These are phyloP conservation scores for Astur gentilis DNA, from an alignment of 2,113 vertebrate species.

Conservation along the genomic window DNA sequence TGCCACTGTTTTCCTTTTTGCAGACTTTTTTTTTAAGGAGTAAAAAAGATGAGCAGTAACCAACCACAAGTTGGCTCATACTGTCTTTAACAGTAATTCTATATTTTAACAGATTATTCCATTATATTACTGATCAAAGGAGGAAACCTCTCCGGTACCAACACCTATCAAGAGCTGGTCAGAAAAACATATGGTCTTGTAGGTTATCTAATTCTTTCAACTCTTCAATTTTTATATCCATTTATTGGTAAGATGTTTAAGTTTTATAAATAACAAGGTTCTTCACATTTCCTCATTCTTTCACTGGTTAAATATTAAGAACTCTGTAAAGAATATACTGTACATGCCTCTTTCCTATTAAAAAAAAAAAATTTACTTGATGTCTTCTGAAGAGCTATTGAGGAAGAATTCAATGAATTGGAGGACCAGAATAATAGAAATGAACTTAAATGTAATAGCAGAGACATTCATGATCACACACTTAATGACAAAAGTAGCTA, in stretches of 20 bases:
- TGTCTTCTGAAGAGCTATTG: not conserved
- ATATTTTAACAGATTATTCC: conserved; percentile 85
- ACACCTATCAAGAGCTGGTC: conserved; percentile 91
- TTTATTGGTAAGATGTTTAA: conserved; percentile 85
- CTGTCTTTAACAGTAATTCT: not conserved
- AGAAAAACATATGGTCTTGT: conserved; percentile 84
- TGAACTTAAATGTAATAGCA: not conserved
- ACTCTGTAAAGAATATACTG: not conserved
- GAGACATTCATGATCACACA: not conserved
- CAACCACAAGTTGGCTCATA: not conserved
- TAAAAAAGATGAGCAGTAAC: not conserved
- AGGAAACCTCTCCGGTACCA: conserved; percentile 84
- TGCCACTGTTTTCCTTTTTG: not conserved
- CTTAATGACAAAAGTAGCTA: not conserved
- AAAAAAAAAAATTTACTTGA: not conserved
- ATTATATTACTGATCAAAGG: conserved; percentile 92
- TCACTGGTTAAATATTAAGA: not conserved
- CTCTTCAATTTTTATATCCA: conserved; percentile 92
- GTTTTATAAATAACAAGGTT: not conserved
- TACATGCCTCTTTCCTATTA: not conserved
- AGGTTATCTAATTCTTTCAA: conserved; percentile 87
- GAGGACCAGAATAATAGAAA: not conserved
- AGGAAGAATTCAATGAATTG: not conserved
- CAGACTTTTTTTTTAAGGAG: not conserved
- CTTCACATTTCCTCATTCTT: not conserved